Conservation (phyloP, 2,888 invertebrate species). For the Dynastes maya region DNA sequence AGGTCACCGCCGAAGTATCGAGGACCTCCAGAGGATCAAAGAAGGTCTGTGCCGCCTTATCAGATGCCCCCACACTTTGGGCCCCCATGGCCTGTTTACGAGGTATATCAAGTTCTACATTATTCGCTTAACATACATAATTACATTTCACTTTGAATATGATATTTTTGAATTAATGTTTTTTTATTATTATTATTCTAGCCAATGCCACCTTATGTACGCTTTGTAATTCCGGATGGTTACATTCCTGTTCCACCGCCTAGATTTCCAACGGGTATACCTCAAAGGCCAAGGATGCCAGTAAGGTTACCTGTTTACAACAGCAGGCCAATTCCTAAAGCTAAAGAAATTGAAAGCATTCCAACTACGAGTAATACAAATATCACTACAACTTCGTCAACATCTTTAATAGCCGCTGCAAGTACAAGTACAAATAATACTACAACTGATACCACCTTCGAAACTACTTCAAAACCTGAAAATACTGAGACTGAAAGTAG, state of each 20-base stretch:
- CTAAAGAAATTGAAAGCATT: neutral
- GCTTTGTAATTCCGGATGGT: slow-evolving; percentile 22
- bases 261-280: slow-evolving; percentile 23
- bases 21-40: slow-evolving; percentile 9
- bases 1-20: slow-evolving; percentile 36
- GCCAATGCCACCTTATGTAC: slow-evolving; percentile 31
- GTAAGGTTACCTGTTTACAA: slow-evolving; percentile 28
- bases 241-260: slow-evolving; percentile 21
- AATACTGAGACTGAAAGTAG: neutral
- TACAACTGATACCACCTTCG: neutral
- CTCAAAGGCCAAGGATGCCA: slow-evolving; percentile 24
- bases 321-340: slow-evolving; percentile 23
- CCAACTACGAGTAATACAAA: neutral
- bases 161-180: too few relatives aligned
- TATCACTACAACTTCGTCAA: neutral
- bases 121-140: neutral
- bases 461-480: neutral
- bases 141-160: neutral
- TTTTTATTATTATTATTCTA: neutral
- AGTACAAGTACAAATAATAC: neutral
- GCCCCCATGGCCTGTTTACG: slow-evolving; percentile 28
- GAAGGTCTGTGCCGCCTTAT: slow-evolving; percentile 27
- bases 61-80: slow-evolving; percentile 25
- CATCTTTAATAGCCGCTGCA: neutral
- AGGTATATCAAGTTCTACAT: slow-evolving; percentile 9